phyloP scores from a whole-genome alignment of 2,113 vertebrate species.

The Plecotus auritus region DNA sequence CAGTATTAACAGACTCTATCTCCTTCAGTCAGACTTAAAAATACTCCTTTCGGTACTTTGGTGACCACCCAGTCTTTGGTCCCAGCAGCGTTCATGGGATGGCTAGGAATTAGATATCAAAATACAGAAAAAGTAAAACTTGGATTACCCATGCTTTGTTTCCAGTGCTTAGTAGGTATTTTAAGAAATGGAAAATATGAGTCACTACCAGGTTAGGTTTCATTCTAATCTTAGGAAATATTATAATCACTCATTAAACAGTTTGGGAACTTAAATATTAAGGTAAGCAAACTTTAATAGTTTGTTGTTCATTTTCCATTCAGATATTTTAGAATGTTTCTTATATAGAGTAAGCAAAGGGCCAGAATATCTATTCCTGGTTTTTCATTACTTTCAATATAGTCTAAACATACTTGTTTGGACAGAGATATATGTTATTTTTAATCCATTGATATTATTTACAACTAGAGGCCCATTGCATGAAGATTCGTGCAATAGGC shows the following conservation, averaged over 20 bases:
- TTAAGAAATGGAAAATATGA: neutral
- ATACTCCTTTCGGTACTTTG: neutral
- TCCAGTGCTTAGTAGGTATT: neutral
- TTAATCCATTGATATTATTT: neutral
- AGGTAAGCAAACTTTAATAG: neutral
- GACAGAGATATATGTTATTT: neutral
- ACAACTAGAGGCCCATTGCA: no score
- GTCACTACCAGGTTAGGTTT: neutral
- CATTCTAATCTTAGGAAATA: neutral
- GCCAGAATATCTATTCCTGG: neutral
- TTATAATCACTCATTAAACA: neutral
- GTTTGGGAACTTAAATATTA: neutral
- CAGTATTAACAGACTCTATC: neutral
- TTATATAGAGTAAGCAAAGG: neutral
- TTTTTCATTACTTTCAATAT: neutral
- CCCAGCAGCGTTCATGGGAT: neutral
- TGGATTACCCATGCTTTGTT: neutral
- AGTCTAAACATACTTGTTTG: neutral
- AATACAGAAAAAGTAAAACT: neutral
- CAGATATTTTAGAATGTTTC: neutral
- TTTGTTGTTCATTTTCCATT: neutral
- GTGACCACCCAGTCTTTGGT: neutral
- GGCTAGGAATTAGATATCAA: neutral
- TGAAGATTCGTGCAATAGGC: no score
- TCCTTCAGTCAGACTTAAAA: neutral